These are phyloP conservation scores for Psittacara wagleri DNA, from an alignment of 2,113 vertebrate species.

Conservation along the genomic window DNA sequence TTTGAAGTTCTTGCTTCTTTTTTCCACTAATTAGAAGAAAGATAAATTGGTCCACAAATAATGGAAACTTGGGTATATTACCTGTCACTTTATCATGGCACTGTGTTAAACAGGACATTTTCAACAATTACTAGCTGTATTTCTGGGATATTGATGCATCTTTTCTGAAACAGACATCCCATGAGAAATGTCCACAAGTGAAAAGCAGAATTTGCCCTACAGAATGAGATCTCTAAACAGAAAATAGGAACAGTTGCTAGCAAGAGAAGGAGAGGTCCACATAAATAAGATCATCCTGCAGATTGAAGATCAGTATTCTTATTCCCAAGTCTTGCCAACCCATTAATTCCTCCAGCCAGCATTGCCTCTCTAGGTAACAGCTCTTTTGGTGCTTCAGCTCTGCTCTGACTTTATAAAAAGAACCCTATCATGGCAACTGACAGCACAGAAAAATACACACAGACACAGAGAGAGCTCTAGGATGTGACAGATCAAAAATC, in stretches of 20 bases:
- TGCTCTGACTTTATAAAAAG: neutral
- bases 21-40: neutral
- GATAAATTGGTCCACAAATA: neutral
- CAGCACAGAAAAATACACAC: neutral
- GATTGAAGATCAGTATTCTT: neutral
- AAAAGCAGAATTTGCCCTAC: neutral
- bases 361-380: neutral
- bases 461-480: neutral
- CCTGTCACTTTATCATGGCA: neutral
- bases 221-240: neutral
- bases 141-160: neutral
- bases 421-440: neutral
- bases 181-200: neutral
- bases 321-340: neutral
- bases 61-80: neutral
- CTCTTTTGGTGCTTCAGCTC: neutral
- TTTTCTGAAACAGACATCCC: neutral
- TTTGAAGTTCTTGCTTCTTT: constrained; percentile 8
- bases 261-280: neutral
- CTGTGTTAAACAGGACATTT: neutral
- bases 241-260: neutral
- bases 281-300: neutral
- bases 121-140: neutral
- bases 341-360: neutral
- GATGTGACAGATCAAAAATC: neutral